phyloP scores from a whole-genome alignment of 2,888 invertebrate species.

The Cosmopolites sordidus region DNA sequence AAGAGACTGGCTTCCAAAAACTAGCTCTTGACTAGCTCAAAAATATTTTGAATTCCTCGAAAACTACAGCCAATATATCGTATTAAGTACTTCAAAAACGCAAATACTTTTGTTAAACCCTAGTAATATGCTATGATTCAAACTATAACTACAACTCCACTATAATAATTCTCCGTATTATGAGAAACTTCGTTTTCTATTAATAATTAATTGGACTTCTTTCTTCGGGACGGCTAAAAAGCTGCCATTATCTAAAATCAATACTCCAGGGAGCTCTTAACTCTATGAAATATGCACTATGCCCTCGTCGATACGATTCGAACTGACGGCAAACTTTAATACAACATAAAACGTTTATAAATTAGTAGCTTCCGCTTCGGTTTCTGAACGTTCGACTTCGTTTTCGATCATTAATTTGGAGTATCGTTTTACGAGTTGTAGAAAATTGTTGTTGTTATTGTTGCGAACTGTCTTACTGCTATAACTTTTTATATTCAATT shows the following conservation, averaged over 20 bases:
- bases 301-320: slow-evolving; percentile 6
- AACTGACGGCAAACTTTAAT: slow-evolving; percentile 9
- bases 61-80: too few relatives aligned
- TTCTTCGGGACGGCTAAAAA: slow-evolving; percentile 21
- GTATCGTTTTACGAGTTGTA: too few relatives aligned
- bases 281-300: slow-evolving; percentile 25
- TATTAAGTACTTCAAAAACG: too few relatives aligned
- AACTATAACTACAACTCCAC: too few relatives aligned
- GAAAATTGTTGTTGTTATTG: too few relatives aligned
- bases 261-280: slow-evolving; percentile 12
- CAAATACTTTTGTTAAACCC: too few relatives aligned
- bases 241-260: slow-evolving; percentile 16
- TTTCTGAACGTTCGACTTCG: background rate
- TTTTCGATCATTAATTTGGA: background rate
- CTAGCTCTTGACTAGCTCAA: too few relatives aligned
- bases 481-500: too few relatives aligned
- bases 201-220: slow-evolving; percentile 18
- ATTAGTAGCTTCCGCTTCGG: slow-evolving; percentile 10
- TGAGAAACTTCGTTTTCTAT: slow-evolving; percentile 1
- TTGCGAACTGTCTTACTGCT: too few relatives aligned
- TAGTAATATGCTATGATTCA: too few relatives aligned
- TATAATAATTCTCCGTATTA: background rate
- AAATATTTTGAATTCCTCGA: too few relatives aligned
- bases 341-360: slow-evolving; percentile 19
- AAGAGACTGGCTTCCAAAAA: too few relatives aligned